Evolutionary conservation across 2,113 vertebrate genomes (phyloP), one percentile per base, ranked within the genome.

Genomic region (Lethenteron camtschaticum): DNA sequence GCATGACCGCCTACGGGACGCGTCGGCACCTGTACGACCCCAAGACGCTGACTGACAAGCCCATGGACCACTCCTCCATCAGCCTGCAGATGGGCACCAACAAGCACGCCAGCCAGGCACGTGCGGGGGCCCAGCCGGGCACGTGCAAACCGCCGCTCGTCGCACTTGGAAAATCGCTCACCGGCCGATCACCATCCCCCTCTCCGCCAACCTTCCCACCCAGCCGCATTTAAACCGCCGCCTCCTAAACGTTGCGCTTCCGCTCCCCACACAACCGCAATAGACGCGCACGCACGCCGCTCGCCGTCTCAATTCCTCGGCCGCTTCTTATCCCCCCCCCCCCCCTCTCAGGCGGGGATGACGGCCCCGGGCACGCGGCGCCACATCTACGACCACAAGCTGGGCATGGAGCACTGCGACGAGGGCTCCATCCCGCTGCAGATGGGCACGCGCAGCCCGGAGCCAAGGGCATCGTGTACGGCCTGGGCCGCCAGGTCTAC

Each of bases 51-150:
- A 85, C 85, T 4, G 89, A 95, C 16, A 85, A 81, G 73, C 89
- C 88, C 2, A 5, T 87, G 73, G 90, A 95, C 80, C 86, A 90
- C 72, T 85, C 87, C 4, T 91, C 89, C 59, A 95, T 95, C 78
- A 90, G 88, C 76, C 81, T 95, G 68, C 90, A 95, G 77, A 95
- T 95, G 90, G 90, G 90, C 71, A 95, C 88, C 75, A 95, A 95
- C 78, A 95, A 95, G 72, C 87, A 87, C 16, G 89, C 90, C 74
- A 90, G 81, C 76, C 90, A 95, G 85, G 89, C 90, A 72, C 73
- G 78, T 18, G 5, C 41, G 41, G 6, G 41, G 41, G 41, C 41
- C 41, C 41, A 41, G 5, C 41, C 41, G 41, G 41, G 41, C 41
- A 6, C 5, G 41, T 41, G 41, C 41, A 41, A 41, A 41, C 41